Conservation (phyloP, 2,888 invertebrate species). For the Drosophila kuntzei region DNA sequence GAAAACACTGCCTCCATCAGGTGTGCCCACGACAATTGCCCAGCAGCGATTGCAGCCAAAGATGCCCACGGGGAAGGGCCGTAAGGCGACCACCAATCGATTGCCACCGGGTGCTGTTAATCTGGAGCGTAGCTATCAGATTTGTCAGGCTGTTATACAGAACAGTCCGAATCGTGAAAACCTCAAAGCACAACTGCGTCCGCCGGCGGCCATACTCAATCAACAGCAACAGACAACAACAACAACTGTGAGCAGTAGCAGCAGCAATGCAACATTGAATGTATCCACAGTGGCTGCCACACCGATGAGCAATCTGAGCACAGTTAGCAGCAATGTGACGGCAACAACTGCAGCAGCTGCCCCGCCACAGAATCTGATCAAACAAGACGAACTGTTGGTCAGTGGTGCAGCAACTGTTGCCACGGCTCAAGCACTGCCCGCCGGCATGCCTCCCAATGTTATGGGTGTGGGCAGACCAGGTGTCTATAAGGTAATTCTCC, state of each 20-base stretch:
- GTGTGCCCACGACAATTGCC: slow-evolving; percentile 84
- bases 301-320: slow-evolving; percentile 62
- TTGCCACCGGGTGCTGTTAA: slow-evolving; percentile 96
- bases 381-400: slow-evolving; percentile 70
- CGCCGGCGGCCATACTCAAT: slow-evolving; percentile 91
- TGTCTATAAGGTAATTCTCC: slow-evolving; percentile 82
- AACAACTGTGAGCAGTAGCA: slow-evolving; percentile 49
- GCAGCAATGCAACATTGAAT: slow-evolving; percentile 57
- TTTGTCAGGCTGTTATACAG: slow-evolving; percentile 96
- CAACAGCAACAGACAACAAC: slow-evolving; percentile 58
- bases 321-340: slow-evolving; percentile 39
- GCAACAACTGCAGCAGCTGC: slow-evolving; percentile 68
- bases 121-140: slow-evolving; percentile 97
- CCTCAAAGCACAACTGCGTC: slow-evolving; percentile 92
- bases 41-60: slow-evolving; percentile 83
- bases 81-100: slow-evolving; percentile 87
- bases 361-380: slow-evolving; percentile 71
- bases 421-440: slow-evolving; percentile 46
- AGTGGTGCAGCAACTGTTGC: slow-evolving; percentile 52
- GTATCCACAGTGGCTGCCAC: slow-evolving; percentile 71
- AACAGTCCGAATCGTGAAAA: slow-evolving; percentile 96
- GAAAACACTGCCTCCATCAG: slow-evolving; percentile 81
- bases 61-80: slow-evolving; percentile 84
- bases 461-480: slow-evolving; percentile 84
- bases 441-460: slow-evolving; percentile 79